Conservation (phyloP, 1,140 invertebrate genomes). For the Achroia grisella region DNA sequence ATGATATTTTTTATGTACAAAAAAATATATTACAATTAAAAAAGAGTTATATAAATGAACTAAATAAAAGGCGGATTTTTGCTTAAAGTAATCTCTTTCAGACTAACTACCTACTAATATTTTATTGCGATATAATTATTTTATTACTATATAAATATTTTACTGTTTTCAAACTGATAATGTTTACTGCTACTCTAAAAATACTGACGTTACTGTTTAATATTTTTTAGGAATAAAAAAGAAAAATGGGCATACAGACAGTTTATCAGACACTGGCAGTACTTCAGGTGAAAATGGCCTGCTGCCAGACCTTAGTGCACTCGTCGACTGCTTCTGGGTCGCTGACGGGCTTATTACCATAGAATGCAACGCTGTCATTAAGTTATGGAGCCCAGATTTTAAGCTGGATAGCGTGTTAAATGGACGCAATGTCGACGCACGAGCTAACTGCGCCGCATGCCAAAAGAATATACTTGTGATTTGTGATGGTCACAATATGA, state of each 20-base stretch:
- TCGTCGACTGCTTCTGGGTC: slow-evolving; percentile 48
- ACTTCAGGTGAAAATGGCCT: slow-evolving; percentile 30
- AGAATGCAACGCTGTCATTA: slow-evolving; percentile 47
- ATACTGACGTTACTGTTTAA: no score
- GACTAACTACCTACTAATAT: no score
- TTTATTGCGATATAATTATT: no score
- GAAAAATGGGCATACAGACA: slow-evolving; percentile 31
- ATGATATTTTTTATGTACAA: no score
- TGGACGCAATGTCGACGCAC: slow-evolving; percentile 31
- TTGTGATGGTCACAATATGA: slow-evolving; percentile 38
- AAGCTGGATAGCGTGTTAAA: slow-evolving; percentile 37
- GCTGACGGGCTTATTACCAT: slow-evolving; percentile 42
- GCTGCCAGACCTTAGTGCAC: slow-evolving; percentile 26
- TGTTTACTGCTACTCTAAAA: background rate
- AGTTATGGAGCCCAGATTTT: slow-evolving; percentile 41
- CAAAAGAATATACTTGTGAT: slow-evolving; percentile 45
- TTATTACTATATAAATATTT: background rate
- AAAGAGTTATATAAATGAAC: no score
- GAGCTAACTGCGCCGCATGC: slow-evolving; percentile 39
- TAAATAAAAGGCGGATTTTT: no score
- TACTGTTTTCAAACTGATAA: background rate
- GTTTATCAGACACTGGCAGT: slow-evolving; percentile 35
- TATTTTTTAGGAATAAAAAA: slow-evolving; percentile 43
- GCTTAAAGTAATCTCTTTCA: no score
- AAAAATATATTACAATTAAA: no score